These are phyloP conservation scores for Nerophis lumbriciformis DNA, from an alignment of 2,113 vertebrate species.

Conservation along the genomic window DNA sequence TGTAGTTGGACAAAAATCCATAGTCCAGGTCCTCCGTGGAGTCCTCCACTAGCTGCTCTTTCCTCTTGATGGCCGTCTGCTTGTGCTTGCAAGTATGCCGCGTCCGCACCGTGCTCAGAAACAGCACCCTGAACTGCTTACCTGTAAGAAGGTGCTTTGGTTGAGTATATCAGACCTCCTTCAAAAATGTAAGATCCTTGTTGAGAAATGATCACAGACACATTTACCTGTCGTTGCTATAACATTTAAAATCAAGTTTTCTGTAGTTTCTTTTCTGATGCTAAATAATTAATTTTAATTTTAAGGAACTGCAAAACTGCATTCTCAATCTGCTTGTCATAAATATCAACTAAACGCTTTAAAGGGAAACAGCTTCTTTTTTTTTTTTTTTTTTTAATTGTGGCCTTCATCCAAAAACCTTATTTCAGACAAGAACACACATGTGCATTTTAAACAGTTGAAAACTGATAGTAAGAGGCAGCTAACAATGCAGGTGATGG, in stretches of 20 bases:
- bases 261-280: too few species aligned
- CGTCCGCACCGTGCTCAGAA: slow-evolving; percentile 96
- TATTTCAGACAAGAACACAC: too few species aligned
- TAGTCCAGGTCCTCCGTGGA: slow-evolving; percentile 98
- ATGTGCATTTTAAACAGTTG: too few species aligned
- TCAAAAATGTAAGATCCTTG: background rate
- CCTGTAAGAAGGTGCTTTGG: slow-evolving; percentile 65
- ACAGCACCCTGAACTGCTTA: slow-evolving; percentile 95
- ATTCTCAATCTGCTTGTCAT: too few species aligned
- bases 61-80: slow-evolving; percentile 96
- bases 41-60: slow-evolving; percentile 96
- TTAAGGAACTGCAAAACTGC: too few species aligned
- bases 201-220: background rate
- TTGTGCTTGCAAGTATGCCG: slow-evolving; percentile 98
- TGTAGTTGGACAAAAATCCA: slow-evolving; percentile 97
- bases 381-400: too few species aligned
- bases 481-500: too few species aligned
- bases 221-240: background rate
- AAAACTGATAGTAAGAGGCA: too few species aligned
- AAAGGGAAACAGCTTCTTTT: too few species aligned
- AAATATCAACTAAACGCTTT: too few species aligned
- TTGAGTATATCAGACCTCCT: background rate
- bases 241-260: background rate
- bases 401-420: too few species aligned
- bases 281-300: too few species aligned